A percentile compares a stretch with the other conserved stretches of the same genome.
phyloP scores from a whole-genome alignment of 2,797 vertebrate species.

The Pangasius sanitwongsei region DNA sequence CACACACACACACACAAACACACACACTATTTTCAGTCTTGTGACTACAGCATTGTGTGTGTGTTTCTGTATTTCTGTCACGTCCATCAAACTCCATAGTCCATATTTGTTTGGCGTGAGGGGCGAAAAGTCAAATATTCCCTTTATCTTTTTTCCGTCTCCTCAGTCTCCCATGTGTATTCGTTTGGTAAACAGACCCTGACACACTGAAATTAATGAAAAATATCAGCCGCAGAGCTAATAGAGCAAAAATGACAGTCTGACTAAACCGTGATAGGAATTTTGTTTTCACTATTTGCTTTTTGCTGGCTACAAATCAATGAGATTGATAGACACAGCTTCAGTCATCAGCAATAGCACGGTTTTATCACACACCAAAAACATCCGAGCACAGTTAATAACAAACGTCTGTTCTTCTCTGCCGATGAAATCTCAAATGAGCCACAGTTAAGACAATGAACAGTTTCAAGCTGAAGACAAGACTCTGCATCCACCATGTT shows the following conservation, averaged over 20 bases:
- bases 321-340: background rate
- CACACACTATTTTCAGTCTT: background rate
- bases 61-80: conserved; percentile 37
- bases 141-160: conserved; percentile 33
- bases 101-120: conserved; percentile 29
- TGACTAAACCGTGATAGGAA: conserved; percentile 36
- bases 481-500: background rate
- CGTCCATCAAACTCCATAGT: conserved; percentile 22
- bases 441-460: background rate
- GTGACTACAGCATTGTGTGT: too few relatives aligned
- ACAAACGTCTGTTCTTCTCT: background rate
- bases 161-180: conserved; percentile 35
- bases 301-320: background rate
- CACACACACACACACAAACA: conserved; percentile 24
- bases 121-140: conserved; percentile 41
- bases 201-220: conserved; percentile 47
- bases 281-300: conserved; percentile 17
- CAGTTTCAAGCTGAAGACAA: background rate
- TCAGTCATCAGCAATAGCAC: background rate
- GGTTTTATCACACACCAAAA: background rate
- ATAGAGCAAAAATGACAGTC: conserved; percentile 26
- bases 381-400: background rate
- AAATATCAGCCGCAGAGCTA: conserved; percentile 32
- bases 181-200: conserved; percentile 46
- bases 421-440: background rate